These are phyloP conservation scores for Pilophorus perplexus DNA, from an alignment of 2,888 invertebrate genomes.

Conservation along the genomic window DNA sequence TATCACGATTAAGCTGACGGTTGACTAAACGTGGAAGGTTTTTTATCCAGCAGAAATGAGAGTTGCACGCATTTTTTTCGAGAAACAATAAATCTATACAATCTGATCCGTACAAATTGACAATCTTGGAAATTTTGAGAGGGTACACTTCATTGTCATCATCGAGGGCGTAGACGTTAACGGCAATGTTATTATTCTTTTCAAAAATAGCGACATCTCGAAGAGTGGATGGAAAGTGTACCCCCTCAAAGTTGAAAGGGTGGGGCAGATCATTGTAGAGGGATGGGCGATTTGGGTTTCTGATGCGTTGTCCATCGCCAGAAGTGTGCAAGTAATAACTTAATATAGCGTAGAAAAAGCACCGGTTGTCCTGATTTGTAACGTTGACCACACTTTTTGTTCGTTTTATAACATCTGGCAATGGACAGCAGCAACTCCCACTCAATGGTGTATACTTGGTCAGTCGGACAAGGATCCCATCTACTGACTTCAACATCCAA, in stretches of 20 bases:
- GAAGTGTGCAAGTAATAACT: background rate
- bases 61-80: background rate
- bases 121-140: background rate
- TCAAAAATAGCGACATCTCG: background rate
- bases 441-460: background rate
- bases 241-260: background rate
- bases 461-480: background rate
- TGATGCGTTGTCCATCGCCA: background rate
- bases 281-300: background rate
- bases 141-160: background rate
- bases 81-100: constrained; percentile 5
- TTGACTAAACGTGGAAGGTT: background rate
- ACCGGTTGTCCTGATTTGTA: background rate
- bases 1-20: background rate
- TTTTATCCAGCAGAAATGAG: background rate
- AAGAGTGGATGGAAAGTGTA: background rate
- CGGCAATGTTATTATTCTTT: background rate
- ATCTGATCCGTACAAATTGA: background rate
- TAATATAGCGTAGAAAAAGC: background rate
- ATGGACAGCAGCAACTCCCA: background rate
- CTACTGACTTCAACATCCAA: constrained; percentile 6
- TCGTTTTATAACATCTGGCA: background rate
- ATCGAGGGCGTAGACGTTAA: background rate
- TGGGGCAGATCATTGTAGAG: background rate
- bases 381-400: background rate